These are phyloP conservation scores for Diploscapter pachys DNA, from an alignment of 1,140 invertebrate genomes.

Conservation along the genomic window DNA sequence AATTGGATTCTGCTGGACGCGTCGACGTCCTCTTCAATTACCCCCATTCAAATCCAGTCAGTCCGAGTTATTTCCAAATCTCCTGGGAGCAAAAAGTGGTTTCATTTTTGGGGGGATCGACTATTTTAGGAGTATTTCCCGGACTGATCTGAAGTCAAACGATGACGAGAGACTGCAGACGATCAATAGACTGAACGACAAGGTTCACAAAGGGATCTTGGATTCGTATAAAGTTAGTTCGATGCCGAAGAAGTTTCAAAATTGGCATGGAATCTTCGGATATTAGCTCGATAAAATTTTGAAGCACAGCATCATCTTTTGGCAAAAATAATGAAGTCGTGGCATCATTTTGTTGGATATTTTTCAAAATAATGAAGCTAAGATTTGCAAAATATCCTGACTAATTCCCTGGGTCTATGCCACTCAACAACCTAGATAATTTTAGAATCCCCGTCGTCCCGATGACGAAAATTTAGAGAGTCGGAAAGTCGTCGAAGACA, in stretches of 20 bases:
- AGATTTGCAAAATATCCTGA: too few relatives aligned
- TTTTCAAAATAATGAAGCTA: too few relatives aligned
- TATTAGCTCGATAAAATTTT: too few relatives aligned
- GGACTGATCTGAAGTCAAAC: constrained; percentile 1
- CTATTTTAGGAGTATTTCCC: constrained; percentile 10
- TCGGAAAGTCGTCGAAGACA: constrained; percentile 9
- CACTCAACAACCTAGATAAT: neutral
- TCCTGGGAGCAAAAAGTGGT: too few relatives aligned
- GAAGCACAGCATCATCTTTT: too few relatives aligned
- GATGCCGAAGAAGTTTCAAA: too few relatives aligned
- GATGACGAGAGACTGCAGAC: neutral
- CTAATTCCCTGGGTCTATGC: too few relatives aligned
- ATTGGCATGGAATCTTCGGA: too few relatives aligned
- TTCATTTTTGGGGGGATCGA: too few relatives aligned
- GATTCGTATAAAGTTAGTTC: neutral
- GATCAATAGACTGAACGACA: constrained; percentile 10
- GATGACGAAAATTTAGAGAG: neutral
- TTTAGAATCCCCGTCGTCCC: neutral
- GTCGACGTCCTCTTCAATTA: constrained; percentile 5
- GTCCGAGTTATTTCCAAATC: too few relatives aligned
- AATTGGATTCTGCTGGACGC: constrained; percentile 14
- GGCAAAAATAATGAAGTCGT: too few relatives aligned
- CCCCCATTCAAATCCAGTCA: neutral
- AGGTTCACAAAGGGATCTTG: neutral
- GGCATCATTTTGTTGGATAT: too few relatives aligned